Conservation (phyloP, 2,113 vertebrate genomes). For the Cyphomyrus plagiostoma region DNA sequence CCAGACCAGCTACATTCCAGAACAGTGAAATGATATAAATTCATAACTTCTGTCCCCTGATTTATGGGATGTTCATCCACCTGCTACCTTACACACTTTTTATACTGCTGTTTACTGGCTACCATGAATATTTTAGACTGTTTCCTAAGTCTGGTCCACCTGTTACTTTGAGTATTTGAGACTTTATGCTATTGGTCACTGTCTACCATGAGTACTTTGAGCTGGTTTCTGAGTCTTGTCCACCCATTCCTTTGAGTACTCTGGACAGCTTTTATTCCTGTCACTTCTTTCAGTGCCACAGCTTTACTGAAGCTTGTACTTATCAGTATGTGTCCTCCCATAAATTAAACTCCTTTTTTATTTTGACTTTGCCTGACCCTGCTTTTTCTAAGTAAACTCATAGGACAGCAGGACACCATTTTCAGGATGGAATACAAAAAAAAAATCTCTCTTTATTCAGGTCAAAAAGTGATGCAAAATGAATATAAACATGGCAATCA, state of each 20-base stretch:
- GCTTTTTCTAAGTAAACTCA: neutral
- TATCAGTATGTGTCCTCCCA: neutral
- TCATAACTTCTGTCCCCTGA: neutral
- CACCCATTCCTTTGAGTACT: neutral
- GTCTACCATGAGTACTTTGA: neutral
- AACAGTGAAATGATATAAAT: neutral
- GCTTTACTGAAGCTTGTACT: neutral
- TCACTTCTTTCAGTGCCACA: neutral
- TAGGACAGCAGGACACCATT: neutral
- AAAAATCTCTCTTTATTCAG: neutral
- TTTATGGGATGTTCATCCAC: neutral
- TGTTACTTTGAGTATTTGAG: neutral
- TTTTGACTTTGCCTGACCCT: neutral
- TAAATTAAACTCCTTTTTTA: neutral
- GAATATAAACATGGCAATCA: neutral
- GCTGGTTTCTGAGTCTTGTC: neutral
- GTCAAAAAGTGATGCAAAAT: conserved; percentile 8
- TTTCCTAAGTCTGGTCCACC: neutral
- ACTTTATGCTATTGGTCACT: neutral
- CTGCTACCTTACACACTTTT: neutral
- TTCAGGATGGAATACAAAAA: neutral
- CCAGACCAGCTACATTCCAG: neutral
- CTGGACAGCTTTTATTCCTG: neutral
- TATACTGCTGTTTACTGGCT: neutral
- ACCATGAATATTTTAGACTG: neutral